A percentile compares a stretch with the other conserved stretches of the same genome.
These are phyloP conservation scores for Mormyrops boulengeri DNA, from an alignment of 2,797 vertebrate species.

Conservation along the genomic window DNA sequence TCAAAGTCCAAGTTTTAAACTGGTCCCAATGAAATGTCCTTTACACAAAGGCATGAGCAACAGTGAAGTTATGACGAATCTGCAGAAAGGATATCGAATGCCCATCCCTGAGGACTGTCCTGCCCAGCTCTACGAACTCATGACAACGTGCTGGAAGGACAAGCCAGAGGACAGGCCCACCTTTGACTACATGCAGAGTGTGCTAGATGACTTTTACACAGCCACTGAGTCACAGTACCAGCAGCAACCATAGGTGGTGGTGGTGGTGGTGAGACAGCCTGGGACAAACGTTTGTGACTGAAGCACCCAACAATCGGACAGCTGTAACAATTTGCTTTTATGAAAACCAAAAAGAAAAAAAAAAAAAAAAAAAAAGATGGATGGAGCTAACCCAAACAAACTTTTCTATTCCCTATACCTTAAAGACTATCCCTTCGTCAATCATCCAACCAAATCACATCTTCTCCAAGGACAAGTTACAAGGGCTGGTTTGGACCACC, in stretches of 20 bases:
- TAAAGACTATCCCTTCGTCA: neutral
- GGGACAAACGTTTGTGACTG: neutral
- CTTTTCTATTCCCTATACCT: neutral
- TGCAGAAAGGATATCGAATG: slow-evolving; percentile 90
- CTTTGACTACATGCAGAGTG: slow-evolving; percentile 89
- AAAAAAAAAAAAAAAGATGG: no score
- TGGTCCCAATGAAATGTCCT: neutral
- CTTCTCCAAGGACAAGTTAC: neutral
- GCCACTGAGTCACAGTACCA: slow-evolving; percentile 94
- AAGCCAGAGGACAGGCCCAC: slow-evolving; percentile 89
- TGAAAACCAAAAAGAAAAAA: neutral
- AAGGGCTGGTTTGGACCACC: neutral
- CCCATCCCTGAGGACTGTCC: slow-evolving; percentile 79
- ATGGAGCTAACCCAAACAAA: neutral
- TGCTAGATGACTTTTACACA: slow-evolving; percentile 91
- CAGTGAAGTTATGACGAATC: slow-evolving; percentile 79
- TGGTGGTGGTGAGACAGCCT: neutral
- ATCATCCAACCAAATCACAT: neutral
- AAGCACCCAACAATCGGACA: neutral
- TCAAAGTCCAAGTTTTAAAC: neutral
- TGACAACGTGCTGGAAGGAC: slow-evolving; percentile 88
- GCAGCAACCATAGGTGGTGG: slow-evolving; percentile 82
- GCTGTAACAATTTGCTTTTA: neutral
- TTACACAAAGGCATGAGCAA: slow-evolving; percentile 82
- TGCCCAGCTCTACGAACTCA: slow-evolving; percentile 77